phyloP scores from a whole-genome alignment of 2,888 invertebrate species.

The Amiota communis region DNA sequence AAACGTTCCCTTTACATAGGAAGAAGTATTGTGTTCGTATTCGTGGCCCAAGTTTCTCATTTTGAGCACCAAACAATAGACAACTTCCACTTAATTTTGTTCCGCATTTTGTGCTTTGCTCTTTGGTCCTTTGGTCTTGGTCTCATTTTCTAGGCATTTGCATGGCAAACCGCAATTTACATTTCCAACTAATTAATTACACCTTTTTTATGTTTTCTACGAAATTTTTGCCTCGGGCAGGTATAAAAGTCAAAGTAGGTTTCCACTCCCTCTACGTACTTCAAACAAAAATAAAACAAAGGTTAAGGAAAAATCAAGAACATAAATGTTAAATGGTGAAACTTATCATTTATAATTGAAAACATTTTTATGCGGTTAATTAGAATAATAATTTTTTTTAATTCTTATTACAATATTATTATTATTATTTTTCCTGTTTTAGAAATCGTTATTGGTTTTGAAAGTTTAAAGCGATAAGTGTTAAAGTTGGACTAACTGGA shows the following conservation, averaged over 20 bases:
- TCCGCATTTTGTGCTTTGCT: neutral
- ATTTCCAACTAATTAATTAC: conserved; percentile 59
- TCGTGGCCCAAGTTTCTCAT: neutral
- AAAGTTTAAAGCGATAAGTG: no score
- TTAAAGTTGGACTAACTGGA: no score
- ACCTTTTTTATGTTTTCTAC: conserved; percentile 53
- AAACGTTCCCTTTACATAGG: conserved; percentile 51
- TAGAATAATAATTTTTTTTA: neutral
- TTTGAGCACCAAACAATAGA: conserved; percentile 18
- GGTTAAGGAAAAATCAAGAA: neutral
- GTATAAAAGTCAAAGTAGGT: conserved; percentile 32
- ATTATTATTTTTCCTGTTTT: no score
- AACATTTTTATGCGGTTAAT: conserved; percentile 36
- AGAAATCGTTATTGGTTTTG: no score
- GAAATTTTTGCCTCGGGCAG: conserved; percentile 6
- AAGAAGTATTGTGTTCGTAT: neutral
- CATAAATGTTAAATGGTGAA: conserved; percentile 57
- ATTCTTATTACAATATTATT: no score
- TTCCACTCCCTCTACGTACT: no score
- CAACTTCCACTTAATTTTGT: neutral
- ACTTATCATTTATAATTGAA: conserved; percentile 64
- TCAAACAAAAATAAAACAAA: no score
- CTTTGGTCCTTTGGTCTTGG: neutral
- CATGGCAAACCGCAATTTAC: conserved; percentile 41
- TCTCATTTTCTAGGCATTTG: neutral